Evolutionary conservation across 1,140 invertebrate species (phyloP), one percentile per base, ranked within the genome.

Genomic region (Heliothis virescens): DNA sequence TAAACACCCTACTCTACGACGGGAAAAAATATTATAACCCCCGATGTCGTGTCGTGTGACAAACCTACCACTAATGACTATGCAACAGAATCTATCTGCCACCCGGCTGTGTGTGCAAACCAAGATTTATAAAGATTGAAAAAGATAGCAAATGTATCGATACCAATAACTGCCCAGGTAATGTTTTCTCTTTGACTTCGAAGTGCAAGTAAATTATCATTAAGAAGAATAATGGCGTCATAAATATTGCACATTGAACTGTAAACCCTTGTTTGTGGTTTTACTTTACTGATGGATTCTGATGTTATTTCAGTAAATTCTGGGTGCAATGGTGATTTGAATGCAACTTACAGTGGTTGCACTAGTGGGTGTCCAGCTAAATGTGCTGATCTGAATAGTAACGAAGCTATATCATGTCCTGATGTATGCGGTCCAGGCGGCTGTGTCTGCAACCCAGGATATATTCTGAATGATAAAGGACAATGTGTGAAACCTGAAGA

Each of bases 81-180:
- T 80, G 80, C n/a, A 53, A 16, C 4, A 72, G 26, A 29, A 3
- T 9, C 2, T 75, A 75, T n/a, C 4, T 52, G 12, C 16, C 29
- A 3, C n/a, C 65, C 3, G 81, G 83, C 13, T 85, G 83, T 59
- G 59, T 80, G 11, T 85, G 83, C 57, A 79, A 75, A 15, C 16
- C 29, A 4, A 82, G 83, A 16, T 85, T 69, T 59, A n/a, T 83
- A 11, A 18, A 52, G 15, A 76, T 29, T 9, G 18, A 63, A 48
- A 26, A 13, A 0, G 12, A 57, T n/a, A 77, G 77, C 11, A 78
- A 75, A 75, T 85, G 83, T 48, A 73, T 85, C 29, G 63, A 67
- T 10, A 71, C 78, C 0, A 52, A 80, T 7, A n/a, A 75, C 11
- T 85, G 83, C 74, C 55, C 72, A 83, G 77, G 83, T 83, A 76